Evolutionary conservation across 53 echinoderm and acorn worm species (phyloP), one percentile per base, ranked within the genome.

Genomic region (Paracentrotus lividus): DNA sequence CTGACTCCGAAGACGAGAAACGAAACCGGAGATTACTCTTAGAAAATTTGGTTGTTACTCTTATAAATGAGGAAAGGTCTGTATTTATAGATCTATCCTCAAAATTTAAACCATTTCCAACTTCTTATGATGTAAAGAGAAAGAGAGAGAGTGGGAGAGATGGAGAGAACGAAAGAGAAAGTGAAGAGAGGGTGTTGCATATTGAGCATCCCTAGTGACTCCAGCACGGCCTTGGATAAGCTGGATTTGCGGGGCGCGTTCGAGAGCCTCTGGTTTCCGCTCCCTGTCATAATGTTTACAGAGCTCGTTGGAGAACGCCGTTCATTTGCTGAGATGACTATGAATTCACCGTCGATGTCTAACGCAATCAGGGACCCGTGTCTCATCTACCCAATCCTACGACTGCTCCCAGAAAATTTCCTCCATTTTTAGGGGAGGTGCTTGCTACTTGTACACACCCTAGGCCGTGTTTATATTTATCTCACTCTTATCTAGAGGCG

Each of bases 271-370:
- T 40, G 24, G 44, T 81, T 92, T 92, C 92, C 92, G 92, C 81
- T 92, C 56, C 57, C 92, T 92, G 92, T 92, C 92, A 92, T 78
- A 92, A 92, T 92, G 92, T 92, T 92, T 92, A 92, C 92, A n/a
- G 42, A 90, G 91, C 91, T 34, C 53, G 91, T 51, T 44, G 18
- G 47, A 69, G 75, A 69, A 72, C 91, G 91, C 49, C 43, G 49
- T 53, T 90, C 69, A 90, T 90, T 90, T 90, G 52, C 75, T 57
- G 42, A 56, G 81, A 77, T 92, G 92, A 92, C 59, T 36, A 36
- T 77, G 58, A 92, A 53, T 53, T 92, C 60, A 61, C 34, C 40
- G 78, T 16, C 59, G 92, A 81, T 78, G 92, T 92, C 92, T 81
- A 92, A 92, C 47, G 58, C 43, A 92, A 92, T 92, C 54, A 90